These are phyloP conservation scores for Albula glossodonta DNA, from an alignment of 2,113 vertebrate species.

Conservation along the genomic window DNA sequence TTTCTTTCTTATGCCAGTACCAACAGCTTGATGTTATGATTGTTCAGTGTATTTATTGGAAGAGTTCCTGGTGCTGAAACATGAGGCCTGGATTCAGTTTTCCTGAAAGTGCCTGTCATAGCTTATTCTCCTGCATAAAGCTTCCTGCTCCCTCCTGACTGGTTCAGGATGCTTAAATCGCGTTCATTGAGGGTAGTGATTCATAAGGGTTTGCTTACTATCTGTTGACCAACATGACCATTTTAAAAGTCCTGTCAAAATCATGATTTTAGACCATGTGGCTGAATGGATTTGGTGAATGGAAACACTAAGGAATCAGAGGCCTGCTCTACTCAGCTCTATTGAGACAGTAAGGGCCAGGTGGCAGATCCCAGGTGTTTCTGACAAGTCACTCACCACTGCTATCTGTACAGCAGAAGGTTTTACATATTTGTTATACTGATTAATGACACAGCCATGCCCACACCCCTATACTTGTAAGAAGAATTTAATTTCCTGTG, in stretches of 20 bases:
- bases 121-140: background rate
- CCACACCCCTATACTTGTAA: too few relatives aligned
- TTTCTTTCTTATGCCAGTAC: background rate
- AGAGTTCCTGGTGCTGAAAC: background rate
- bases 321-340: background rate
- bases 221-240: background rate
- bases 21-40: background rate
- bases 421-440: background rate
- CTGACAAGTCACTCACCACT: background rate
- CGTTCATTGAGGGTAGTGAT: background rate
- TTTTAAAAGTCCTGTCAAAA: background rate
- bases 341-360: background rate
- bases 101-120: background rate
- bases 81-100: background rate
- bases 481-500: too few relatives aligned
- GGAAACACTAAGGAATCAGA: too few relatives aligned
- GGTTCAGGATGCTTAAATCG: background rate
- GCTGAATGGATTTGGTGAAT: background rate
- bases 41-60: background rate
- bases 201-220: background rate
- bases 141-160: background rate
- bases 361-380: background rate
- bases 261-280: background rate
- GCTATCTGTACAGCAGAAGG: background rate
- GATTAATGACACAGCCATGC: too few relatives aligned